Percentiles rank a stretch among this genome's conserved stretches.
These are phyloP conservation scores for Heterodera schachtii DNA, from an alignment of 1,140 invertebrate species.

Conservation along the genomic window DNA sequence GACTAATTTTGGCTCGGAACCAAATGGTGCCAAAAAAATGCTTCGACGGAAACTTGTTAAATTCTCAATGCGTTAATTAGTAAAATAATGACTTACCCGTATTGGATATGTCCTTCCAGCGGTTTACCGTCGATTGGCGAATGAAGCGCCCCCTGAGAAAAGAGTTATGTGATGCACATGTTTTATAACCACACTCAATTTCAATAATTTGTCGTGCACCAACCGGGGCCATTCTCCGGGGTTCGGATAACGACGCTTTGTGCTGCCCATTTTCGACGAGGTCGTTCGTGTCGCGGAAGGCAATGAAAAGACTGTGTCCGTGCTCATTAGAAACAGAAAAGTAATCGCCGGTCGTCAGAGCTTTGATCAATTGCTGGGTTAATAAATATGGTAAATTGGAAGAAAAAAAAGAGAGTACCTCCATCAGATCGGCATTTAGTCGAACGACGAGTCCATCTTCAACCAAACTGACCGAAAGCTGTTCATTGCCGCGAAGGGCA, in stretches of 20 bases:
- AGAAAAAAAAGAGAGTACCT: conserved; percentile 16
- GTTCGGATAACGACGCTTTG: not conserved
- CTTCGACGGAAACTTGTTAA: too few species aligned
- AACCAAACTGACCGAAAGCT: conserved; percentile 39
- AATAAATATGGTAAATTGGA: not conserved
- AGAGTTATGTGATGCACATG: not conserved
- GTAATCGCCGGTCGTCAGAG: conserved; percentile 14
- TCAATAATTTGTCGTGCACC: not conserved
- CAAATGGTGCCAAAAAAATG: too few species aligned
- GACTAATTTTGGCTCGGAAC: too few species aligned
- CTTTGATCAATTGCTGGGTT: conserved; percentile 32
- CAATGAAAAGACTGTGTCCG: not conserved
- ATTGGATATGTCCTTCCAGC: conserved; percentile 42
- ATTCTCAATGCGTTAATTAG: too few species aligned
- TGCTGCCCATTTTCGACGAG: not conserved
- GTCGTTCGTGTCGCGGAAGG: not conserved
- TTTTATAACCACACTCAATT: not conserved
- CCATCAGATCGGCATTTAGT: conserved; percentile 37
- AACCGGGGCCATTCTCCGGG: not conserved
- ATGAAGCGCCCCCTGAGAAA: conserved; percentile 27
- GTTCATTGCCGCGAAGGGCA: conserved; percentile 33
- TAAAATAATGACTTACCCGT: conserved; percentile 12
- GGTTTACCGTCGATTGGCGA: conserved; percentile 40
- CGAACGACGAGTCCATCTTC: conserved; percentile 44
- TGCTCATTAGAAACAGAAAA: conserved; percentile 24